Evolutionary conservation across 1,140 invertebrate species (phyloP), one percentile per base, ranked within the genome.

Genomic region (Achroia grisella): DNA sequence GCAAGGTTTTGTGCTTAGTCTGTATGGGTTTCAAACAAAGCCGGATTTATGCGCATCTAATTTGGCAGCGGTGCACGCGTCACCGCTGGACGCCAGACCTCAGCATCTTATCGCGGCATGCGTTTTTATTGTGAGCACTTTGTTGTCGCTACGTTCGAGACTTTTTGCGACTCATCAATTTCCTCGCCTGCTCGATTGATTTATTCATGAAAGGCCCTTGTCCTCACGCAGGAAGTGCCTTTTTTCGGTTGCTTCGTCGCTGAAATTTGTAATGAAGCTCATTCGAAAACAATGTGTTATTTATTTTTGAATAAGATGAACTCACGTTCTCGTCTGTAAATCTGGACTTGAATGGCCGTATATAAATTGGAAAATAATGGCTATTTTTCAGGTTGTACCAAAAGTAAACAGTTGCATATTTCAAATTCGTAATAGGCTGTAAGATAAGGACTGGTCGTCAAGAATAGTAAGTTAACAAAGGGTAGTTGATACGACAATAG

Each of bases 231-330:
- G 77, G 81, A 85, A 81, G 71, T 76, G 59, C 60, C 58, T 74
- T 82, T 84, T 83, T 85, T 82, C 68, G 69, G 65, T 42, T 52
- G 58, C 46, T 65, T 57, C 64, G 68, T 59, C 62, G 59, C 75
- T 82, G 72, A 82, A 85, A 79, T 85, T 78, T 79, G 81, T 82
- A 81, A 85, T 81, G 73, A 80, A 74, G 66, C 69, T 81, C 70
- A 82, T 82, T 78, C 57, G 72, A 79, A 81, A 78, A 85, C 77
- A 81, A 85, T 82, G 64, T 71, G 63, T 71, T 78, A 74, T 82
- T 78, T 80, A 79, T 76, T 69, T 69, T 53, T 61, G 55, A 62
- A 56, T 64, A 64, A 61, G 47, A 33, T 41, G 39, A 49, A 49
- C 46, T 48, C 43, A 55, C 54, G 42, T 39, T 15, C 5, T 37